Evolutionary conservation across 2,797 vertebrate genomes (phyloP).

Genomic region (Sciurus vulgaris): DNA sequence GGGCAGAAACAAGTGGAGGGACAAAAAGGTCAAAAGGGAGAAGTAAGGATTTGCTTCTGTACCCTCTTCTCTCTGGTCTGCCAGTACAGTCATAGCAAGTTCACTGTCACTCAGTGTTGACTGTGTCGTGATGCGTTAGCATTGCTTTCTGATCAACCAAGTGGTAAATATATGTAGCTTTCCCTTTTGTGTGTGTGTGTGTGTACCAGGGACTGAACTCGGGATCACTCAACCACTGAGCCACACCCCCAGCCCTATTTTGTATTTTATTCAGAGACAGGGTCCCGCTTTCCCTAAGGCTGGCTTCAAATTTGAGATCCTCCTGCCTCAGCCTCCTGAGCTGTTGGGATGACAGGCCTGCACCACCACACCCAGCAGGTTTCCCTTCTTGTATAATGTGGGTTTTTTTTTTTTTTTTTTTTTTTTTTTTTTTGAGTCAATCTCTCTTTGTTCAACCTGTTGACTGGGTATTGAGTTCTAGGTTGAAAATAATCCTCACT

Average conservation of each 20-base stretch:
- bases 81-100: neutral
- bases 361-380: neutral
- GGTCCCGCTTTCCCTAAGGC: too few relatives aligned
- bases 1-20: neutral
- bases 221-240: too few relatives aligned
- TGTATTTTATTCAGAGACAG: too few relatives aligned
- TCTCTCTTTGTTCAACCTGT: neutral
- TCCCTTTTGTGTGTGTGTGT: too few relatives aligned
- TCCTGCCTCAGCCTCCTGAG: too few relatives aligned
- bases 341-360: too few relatives aligned
- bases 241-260: too few relatives aligned
- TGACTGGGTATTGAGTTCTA: neutral
- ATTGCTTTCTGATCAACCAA: neutral
- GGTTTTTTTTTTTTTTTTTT: neutral
- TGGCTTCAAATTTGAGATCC: too few relatives aligned
- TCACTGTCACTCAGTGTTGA: neutral
- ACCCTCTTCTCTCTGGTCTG: neutral
- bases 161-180: neutral
- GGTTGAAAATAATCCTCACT: neutral
- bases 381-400: neutral
- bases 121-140: neutral
- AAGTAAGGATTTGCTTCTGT: neutral
- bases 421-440: neutral
- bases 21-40: neutral
- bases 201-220: too few relatives aligned